A percentile compares a stretch with the other conserved stretches of the same genome.
Conservation (phyloP, 2,888 invertebrate genomes). For the Chrysotoxum bicinctum region DNA sequence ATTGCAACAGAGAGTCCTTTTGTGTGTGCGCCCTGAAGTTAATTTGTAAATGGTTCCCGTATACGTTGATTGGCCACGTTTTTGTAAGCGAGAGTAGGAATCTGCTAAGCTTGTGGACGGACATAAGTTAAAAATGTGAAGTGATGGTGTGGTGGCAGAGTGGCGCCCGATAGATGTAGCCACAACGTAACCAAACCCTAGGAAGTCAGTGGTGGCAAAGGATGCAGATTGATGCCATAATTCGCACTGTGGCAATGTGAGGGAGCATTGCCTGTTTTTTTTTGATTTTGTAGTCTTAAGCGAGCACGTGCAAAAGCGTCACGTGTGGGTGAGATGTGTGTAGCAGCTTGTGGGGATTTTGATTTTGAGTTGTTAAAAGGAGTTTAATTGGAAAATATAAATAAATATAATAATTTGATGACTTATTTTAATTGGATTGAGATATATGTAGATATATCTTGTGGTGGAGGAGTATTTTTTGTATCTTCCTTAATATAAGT, state of each 20-base stretch:
- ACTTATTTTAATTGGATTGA: conserved; percentile 5
- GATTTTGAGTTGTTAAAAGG: background rate
- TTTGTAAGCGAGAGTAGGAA: conserved; percentile 24
- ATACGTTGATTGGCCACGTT: conserved; percentile 71
- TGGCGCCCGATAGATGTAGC: conserved; percentile 39
- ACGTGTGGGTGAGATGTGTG: conserved; percentile 56
- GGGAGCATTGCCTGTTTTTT: conserved; percentile 19
- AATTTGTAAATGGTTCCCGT: conserved; percentile 68
- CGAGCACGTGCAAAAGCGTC: conserved; percentile 59
- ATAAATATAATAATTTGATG: conserved; percentile 1
- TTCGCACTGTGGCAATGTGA: conserved; percentile 48
- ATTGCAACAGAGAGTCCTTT: conserved; percentile 54
- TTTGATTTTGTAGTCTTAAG: background rate
- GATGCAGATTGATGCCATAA: conserved; percentile 60
- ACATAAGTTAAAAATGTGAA: conserved; percentile 14
- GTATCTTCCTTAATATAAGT: no score
- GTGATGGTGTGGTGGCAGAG: background rate
- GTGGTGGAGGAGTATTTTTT: no score
- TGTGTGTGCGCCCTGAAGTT: conserved; percentile 64
- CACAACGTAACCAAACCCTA: conserved; percentile 34
- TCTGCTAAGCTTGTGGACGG: conserved; percentile 14
- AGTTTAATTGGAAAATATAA: conserved; percentile 11
- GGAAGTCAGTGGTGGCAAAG: conserved; percentile 42
- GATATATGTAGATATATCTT: no score
- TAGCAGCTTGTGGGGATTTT: background rate